Percentiles rank a stretch among this genome's conserved stretches.
phyloP scores from a whole-genome alignment of 1,140 invertebrate genomes.

The Kradibia gibbosae region DNA sequence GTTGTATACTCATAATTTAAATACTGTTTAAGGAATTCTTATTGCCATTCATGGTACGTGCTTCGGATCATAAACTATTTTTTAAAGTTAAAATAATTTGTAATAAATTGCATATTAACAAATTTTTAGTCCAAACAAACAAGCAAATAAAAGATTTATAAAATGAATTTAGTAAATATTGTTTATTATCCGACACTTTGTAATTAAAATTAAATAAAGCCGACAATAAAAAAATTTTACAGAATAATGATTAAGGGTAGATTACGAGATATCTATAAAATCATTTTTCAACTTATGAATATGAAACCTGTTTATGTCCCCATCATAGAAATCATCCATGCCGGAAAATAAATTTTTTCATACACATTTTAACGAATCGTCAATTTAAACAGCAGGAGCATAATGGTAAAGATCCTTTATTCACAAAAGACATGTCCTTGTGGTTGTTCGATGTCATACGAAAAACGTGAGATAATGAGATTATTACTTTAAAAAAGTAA shows the following conservation, averaged over 20 bases:
- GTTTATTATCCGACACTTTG: neutral
- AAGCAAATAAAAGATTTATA: neutral
- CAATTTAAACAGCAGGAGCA: neutral
- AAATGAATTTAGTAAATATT: conserved; percentile 5
- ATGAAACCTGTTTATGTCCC: conserved; percentile 7
- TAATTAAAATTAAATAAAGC: conserved; percentile 10
- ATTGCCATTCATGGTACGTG: too few species aligned
- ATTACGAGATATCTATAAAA: conserved; percentile 22
- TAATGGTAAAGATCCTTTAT: neutral
- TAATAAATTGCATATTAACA: neutral
- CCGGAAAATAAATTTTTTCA: conserved; percentile 10
- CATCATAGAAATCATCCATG: neutral
- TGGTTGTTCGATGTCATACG: neutral
- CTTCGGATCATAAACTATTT: neutral
- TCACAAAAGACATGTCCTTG: neutral
- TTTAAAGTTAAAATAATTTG: neutral
- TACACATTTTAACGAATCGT: conserved; percentile 16
- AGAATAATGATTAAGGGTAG: conserved; percentile 20
- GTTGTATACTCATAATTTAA: too few species aligned
- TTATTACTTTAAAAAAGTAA: neutral
- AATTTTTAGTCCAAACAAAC: neutral
- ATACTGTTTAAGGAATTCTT: too few species aligned
- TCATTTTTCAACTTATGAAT: conserved; percentile 21
- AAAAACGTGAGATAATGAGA: conserved; percentile 15
- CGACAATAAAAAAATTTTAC: neutral